A percentile compares a stretch with the other conserved stretches of the same genome.
Conservation (phyloP, 1,140 invertebrate genomes). For the Eueides isabella region DNA sequence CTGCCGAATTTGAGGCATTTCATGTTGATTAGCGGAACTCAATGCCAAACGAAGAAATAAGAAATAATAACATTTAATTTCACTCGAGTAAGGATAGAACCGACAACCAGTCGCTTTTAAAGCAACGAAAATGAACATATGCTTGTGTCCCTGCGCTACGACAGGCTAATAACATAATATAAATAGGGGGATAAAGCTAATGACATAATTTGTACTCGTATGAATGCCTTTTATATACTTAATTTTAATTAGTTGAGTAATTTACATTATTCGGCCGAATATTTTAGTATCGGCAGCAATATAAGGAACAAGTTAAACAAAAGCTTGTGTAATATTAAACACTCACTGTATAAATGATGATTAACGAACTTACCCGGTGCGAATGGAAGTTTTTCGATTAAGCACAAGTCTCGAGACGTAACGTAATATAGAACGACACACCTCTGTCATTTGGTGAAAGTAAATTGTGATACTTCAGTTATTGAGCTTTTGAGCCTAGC, state of each 20-base stretch:
- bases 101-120: too few species aligned
- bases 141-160: too few species aligned
- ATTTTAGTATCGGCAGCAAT: neutral
- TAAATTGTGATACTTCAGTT: neutral
- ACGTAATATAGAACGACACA: constrained; percentile 10
- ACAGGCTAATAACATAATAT: too few species aligned
- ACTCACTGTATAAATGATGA: neutral
- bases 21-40: too few species aligned
- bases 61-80: too few species aligned
- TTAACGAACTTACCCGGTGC: constrained; percentile 7
- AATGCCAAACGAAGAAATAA: too few species aligned
- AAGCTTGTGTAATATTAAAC: neutral
- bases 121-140: too few species aligned
- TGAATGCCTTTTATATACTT: too few species aligned
- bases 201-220: too few species aligned
- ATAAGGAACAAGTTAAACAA: neutral
- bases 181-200: too few species aligned
- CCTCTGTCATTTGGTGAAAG: neutral
- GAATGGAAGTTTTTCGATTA: constrained; percentile 20
- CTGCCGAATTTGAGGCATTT: too few species aligned
- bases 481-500: neutral
- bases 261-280: neutral
- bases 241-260: neutral
- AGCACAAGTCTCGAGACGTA: neutral
- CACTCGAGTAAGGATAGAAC: too few species aligned